Conservation (phyloP, 2,113 vertebrate species). For the Saccopteryx bilineata region DNA sequence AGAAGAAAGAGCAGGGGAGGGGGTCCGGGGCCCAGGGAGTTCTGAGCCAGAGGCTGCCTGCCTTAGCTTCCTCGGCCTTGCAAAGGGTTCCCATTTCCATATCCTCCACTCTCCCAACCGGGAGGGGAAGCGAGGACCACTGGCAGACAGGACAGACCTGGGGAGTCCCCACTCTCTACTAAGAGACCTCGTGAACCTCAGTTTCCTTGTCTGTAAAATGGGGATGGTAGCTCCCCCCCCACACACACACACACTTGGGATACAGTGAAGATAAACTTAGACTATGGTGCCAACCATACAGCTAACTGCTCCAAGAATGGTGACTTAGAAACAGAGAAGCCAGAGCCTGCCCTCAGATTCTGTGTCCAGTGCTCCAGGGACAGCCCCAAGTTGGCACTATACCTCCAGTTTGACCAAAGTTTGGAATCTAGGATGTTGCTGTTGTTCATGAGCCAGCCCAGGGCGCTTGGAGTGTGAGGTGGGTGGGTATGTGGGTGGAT, state of each 20-base stretch:
- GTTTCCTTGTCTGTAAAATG: conserved; percentile 23
- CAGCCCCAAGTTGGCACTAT: neutral
- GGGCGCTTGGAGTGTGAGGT: neutral
- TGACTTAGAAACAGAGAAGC: neutral
- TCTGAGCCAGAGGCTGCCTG: neutral
- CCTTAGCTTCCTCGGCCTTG: neutral
- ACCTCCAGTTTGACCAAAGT: neutral
- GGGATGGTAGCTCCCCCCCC: neutral
- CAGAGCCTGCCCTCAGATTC: neutral
- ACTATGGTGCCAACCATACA: neutral
- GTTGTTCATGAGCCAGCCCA: neutral
- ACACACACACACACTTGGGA: neutral
- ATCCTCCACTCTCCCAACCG: neutral
- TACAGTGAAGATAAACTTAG: neutral
- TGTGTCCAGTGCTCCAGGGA: neutral
- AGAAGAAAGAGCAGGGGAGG: neutral
- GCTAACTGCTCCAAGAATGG: neutral
- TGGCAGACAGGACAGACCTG: neutral
- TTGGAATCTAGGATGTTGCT: neutral
- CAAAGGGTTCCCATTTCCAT: neutral
- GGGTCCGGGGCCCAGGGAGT: too few relatives aligned
- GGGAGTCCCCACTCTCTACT: neutral
- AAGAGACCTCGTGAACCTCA: neutral
- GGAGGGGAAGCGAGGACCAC: neutral
- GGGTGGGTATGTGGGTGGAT: conserved; percentile 52